Evolutionary conservation across 2,113 vertebrate species (phyloP).

Genomic region (Labeo rohita): DNA sequence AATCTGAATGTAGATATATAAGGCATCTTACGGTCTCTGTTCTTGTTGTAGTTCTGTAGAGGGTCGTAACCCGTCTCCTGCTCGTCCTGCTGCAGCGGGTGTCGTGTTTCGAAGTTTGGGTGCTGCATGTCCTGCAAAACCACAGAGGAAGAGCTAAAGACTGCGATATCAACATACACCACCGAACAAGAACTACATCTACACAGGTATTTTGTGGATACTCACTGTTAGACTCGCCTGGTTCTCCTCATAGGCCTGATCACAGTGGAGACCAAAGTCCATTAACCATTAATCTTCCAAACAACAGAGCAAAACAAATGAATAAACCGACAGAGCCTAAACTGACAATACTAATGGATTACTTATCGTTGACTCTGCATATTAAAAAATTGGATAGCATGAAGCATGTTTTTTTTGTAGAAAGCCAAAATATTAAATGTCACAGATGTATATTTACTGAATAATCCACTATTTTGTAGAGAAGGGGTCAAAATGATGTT

Average conservation of each 20-base stretch:
- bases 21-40: constrained; percentile 77
- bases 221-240: constrained; percentile 26
- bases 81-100: constrained; percentile 92
- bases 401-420: neutral
- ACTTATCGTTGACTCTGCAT: neutral
- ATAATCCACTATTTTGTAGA: too few species aligned
- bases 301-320: constrained; percentile 24
- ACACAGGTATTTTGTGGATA: constrained; percentile 5
- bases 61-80: constrained; percentile 95
- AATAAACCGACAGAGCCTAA: neutral
- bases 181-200: neutral
- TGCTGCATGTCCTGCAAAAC: constrained; percentile 85
- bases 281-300: constrained; percentile 30
- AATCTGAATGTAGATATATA: neutral
- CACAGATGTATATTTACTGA: too few species aligned
- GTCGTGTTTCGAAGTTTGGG: constrained; percentile 86
- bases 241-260: constrained; percentile 21
- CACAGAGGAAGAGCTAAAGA: neutral
- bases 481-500: too few species aligned
- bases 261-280: constrained; percentile 32
- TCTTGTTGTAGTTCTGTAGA: constrained; percentile 83
- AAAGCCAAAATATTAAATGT: too few species aligned
- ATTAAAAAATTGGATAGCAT: neutral
- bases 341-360: neutral
- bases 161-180: neutral